Base-by-base conservation (phyloP, 2,113 vertebrate species). In the Hymenochirus boettgeri region DNA sequence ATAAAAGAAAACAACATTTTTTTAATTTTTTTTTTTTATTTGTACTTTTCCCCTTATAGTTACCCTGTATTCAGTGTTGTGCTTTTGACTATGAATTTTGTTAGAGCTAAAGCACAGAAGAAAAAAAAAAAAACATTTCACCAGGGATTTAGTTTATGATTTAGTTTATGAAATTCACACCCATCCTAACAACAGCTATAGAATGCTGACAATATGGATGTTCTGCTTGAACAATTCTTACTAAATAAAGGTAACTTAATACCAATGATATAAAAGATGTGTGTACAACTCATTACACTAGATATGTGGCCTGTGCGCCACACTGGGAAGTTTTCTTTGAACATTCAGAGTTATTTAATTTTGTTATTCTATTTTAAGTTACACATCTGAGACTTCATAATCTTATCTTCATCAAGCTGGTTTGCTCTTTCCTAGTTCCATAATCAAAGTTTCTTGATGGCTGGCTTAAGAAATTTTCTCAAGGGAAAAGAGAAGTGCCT, bases 391-490 rank as follows among this genome's bases (percentile, higher is more conserved):
- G 70, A 48, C 37, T n/a, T 19, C 24, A 35, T 63, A 48, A 73
- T 74, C 66, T 78, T 76, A 71, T 73, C 60, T 75, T 81, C 65
- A 80, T 79, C 72, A 77, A 71, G 50, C 22, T 10, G 27, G 61
- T 72, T 76, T 72, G 29, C 51, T 70, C 23, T 70, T 75, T 71
- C 48, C 61, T 11, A 73, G 1, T 66, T 73, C 67, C 72, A 65
- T 51, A 77, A 71, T 69, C 2, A 21, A 62, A 27, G 25, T 46
- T 66, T 64, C 35, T 71, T 70, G 27, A 61, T 73, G 23, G 23
- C 8, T 70, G 42, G 11, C 33, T 80, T 79, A 65, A 72, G 23
- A 26, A 18, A 2, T 64, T 60, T 48, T 74, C 69, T 73, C 63
- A 65, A 1, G 12, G 22, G 37, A 75, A 33, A 12, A 0, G 23